Evolutionary conservation across 1,140 invertebrate species (phyloP).

Genomic region (Drosophila athabasca): DNA sequence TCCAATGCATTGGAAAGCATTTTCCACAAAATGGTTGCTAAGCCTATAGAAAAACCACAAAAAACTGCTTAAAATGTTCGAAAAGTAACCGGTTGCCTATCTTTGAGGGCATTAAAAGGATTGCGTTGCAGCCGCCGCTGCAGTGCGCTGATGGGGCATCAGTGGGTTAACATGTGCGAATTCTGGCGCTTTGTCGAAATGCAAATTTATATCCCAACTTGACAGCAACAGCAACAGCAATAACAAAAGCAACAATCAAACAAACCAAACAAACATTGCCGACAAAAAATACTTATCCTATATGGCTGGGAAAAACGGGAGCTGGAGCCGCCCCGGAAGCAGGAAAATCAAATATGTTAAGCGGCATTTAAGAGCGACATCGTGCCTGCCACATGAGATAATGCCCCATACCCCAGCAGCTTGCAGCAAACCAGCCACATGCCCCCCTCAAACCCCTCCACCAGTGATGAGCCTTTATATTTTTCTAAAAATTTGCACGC

Average conservation of each 20-base stretch:
- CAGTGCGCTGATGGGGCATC: constrained; percentile 8
- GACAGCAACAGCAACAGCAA: constrained; percentile 27
- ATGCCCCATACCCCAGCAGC: constrained; percentile 31
- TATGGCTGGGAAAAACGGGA: constrained; percentile 3
- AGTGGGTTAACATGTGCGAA: constrained; percentile 61
- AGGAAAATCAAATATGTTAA: constrained; percentile 74
- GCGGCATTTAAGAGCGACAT: constrained; percentile 69
- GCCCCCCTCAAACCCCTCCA: too few species aligned
- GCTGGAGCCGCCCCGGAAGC: constrained; percentile 4
- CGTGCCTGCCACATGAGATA: constrained; percentile 71
- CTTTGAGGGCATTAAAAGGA: too few species aligned
- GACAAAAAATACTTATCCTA: constrained; percentile 30
- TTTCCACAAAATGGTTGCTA: background rate
- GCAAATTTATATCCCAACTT: constrained; percentile 58
- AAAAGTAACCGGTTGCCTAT: too few species aligned
- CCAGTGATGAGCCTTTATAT: constrained; percentile 68
- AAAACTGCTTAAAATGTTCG: background rate
- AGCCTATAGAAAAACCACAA: too few species aligned
- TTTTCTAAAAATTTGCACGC: constrained; percentile 82
- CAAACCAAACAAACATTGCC: constrained; percentile 62
- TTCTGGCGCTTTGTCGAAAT: constrained; percentile 46
- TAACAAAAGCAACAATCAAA: constrained; percentile 36
- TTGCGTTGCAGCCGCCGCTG: too few species aligned
- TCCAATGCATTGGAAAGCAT: constrained; percentile 6
- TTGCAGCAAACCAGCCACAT: background rate